These are phyloP conservation scores for Zophobas morio DNA, from an alignment of 1,140 invertebrate genomes.

Conservation along the genomic window DNA sequence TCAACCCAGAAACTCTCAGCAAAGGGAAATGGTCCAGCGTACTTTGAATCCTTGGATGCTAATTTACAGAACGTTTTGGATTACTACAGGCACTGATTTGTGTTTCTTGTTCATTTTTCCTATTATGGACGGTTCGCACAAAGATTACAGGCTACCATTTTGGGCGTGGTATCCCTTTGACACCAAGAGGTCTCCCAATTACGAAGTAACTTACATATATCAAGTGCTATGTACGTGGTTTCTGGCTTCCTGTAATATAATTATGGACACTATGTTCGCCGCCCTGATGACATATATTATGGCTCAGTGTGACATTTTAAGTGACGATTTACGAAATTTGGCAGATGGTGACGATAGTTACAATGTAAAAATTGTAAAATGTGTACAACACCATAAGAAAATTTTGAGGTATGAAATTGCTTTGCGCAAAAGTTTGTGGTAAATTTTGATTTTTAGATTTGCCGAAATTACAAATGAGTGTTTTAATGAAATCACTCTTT, in stretches of 20 bases:
- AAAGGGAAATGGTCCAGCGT: neutral
- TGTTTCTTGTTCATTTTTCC: neutral
- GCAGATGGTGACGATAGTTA: neutral
- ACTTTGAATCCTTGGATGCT: conserved; percentile 3
- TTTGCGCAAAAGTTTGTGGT: neutral
- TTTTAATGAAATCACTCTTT: neutral
- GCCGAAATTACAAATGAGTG: neutral
- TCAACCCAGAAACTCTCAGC: neutral
- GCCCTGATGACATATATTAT: neutral
- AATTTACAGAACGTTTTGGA: neutral
- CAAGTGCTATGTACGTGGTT: neutral
- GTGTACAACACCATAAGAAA: conserved; percentile 1
- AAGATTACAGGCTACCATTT: neutral
- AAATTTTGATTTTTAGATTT: conserved; percentile 2
- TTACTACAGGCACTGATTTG: neutral
- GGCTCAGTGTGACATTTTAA: conserved; percentile 7
- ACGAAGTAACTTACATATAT: neutral
- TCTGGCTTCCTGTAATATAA: neutral
- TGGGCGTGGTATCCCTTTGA: conserved; percentile 5
- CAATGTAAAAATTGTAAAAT: neutral
- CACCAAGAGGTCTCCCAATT: neutral
- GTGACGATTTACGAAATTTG: conserved; percentile 15
- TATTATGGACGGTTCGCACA: neutral
- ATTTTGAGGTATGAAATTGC: neutral
- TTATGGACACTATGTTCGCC: neutral